Evolutionary conservation across 2,797 vertebrate genomes (phyloP).

Genomic region (Hydrolagus colliei): DNA sequence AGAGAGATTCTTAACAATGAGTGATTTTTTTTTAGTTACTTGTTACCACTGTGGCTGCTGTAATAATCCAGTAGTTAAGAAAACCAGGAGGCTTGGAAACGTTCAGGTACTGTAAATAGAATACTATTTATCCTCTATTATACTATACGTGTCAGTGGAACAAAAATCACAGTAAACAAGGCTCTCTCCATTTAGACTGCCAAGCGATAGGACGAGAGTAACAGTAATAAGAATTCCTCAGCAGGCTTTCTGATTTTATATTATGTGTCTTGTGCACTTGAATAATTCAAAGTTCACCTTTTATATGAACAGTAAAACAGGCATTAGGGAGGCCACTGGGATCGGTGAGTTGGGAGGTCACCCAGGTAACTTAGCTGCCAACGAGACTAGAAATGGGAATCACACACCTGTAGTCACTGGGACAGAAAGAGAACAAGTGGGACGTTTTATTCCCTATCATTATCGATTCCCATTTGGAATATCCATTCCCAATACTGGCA

Average conservation of each 20-base stretch:
- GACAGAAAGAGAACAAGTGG: conserved; percentile 22
- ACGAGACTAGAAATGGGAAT: conserved; percentile 19
- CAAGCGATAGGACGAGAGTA: not conserved
- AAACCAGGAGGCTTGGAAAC: not conserved
- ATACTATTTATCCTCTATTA: conserved; percentile 20
- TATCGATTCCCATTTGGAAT: conserved; percentile 27
- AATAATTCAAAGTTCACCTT: conserved; percentile 14
- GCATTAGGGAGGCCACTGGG: conserved; percentile 8
- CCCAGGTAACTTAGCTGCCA: conserved; percentile 11
- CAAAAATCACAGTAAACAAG: conserved; percentile 20
- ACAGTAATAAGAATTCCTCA: conserved; percentile 5
- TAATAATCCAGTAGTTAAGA: not conserved
- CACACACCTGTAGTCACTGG: conserved; percentile 11
- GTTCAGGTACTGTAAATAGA: not conserved
- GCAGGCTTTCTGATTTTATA: conserved; percentile 28
- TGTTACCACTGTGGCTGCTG: not conserved
- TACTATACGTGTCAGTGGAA: conserved; percentile 16
- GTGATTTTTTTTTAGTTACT: conserved; percentile 20
- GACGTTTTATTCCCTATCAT: conserved; percentile 14
- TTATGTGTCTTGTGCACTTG: conserved; percentile 29
- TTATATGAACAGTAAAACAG: conserved; percentile 19
- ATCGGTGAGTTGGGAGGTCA: conserved; percentile 18
- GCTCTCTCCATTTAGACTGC: conserved; percentile 16
- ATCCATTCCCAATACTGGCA: conserved; percentile 25
- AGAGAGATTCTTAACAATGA: not conserved